phyloP scores from a whole-genome alignment of 2,888 invertebrate species.

The Eumacrocentrus americanus region DNA sequence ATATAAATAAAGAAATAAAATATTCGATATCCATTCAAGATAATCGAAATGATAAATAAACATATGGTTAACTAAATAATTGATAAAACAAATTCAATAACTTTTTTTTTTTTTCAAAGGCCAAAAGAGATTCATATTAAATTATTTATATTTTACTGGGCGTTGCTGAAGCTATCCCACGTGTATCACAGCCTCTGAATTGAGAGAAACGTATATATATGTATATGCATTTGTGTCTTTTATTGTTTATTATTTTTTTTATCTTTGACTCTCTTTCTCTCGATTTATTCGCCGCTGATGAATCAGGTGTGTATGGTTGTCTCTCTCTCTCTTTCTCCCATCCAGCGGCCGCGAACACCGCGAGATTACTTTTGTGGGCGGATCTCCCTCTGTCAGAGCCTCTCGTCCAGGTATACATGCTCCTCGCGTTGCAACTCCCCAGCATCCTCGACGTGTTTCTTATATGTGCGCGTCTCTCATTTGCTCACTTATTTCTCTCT shows the following conservation, averaged over 20 bases:
- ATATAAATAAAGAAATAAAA: slow-evolving; percentile 9
- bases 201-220: neutral
- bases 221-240: slow-evolving; percentile 13
- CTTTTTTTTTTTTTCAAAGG: slow-evolving; percentile 56
- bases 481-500: slow-evolving; percentile 31
- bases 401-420: slow-evolving; percentile 43
- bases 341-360: slow-evolving; percentile 29
- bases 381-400: slow-evolving; percentile 60
- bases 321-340: slow-evolving; percentile 35
- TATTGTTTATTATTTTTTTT: slow-evolving; percentile 8
- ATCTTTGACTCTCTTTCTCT: slow-evolving; percentile 37
- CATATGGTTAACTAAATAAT: slow-evolving; percentile 50
- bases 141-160: slow-evolving; percentile 11
- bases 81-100: slow-evolving; percentile 59
- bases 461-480: slow-evolving; percentile 41
- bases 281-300: slow-evolving; percentile 59
- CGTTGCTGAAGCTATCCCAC: neutral
- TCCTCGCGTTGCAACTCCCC: slow-evolving; percentile 28
- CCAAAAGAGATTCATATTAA: slow-evolving; percentile 20
- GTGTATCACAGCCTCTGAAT: neutral
- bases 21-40: slow-evolving; percentile 32
- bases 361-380: slow-evolving; percentile 62
- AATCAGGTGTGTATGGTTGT: slow-evolving; percentile 52
- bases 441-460: slow-evolving; percentile 24
- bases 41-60: slow-evolving; percentile 54